These are phyloP conservation scores for Trissolcus brochymenae DNA, from an alignment of 2,888 invertebrate species.

Conservation along the genomic window DNA sequence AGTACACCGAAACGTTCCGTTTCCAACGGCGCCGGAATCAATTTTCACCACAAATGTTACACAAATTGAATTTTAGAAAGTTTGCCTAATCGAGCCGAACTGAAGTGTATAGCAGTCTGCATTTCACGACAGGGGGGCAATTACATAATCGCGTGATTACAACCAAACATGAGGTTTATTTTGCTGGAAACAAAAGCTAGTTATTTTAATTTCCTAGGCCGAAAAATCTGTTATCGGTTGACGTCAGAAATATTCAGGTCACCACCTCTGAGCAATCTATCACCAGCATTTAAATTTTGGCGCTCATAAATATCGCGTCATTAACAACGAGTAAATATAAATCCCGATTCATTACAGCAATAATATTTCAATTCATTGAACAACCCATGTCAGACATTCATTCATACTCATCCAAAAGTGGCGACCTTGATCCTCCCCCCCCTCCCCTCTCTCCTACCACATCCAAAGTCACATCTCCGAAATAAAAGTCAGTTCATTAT, in stretches of 20 bases:
- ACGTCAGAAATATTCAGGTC: constrained; percentile 13
- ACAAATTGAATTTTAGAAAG: too few species aligned
- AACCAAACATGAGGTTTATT: too few species aligned
- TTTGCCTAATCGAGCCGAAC: too few species aligned
- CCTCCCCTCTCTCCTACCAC: not conserved
- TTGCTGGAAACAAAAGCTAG: too few species aligned
- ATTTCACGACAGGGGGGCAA: too few species aligned
- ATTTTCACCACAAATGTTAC: too few species aligned
- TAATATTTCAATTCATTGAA: constrained; percentile 42
- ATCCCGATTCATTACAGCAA: constrained; percentile 32
- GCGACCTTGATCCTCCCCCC: constrained; percentile 28
- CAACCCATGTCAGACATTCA: constrained; percentile 20
- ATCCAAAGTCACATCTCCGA: not conserved
- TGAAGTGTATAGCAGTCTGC: not conserved
- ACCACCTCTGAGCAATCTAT: constrained; percentile 8
- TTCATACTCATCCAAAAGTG: constrained; percentile 38
- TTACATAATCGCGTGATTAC: too few species aligned
- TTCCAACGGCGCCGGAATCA: too few species aligned
- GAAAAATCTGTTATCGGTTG: not conserved
- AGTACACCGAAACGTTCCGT: not conserved
- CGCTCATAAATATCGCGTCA: constrained; percentile 26
- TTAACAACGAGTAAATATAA: constrained; percentile 36
- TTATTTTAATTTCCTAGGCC: too few species aligned
- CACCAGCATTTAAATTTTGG: constrained; percentile 19
- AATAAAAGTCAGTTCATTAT: too few species aligned